These are phyloP conservation scores for Idaea straminata DNA, from an alignment of 2,888 invertebrate species.

Conservation along the genomic window DNA sequence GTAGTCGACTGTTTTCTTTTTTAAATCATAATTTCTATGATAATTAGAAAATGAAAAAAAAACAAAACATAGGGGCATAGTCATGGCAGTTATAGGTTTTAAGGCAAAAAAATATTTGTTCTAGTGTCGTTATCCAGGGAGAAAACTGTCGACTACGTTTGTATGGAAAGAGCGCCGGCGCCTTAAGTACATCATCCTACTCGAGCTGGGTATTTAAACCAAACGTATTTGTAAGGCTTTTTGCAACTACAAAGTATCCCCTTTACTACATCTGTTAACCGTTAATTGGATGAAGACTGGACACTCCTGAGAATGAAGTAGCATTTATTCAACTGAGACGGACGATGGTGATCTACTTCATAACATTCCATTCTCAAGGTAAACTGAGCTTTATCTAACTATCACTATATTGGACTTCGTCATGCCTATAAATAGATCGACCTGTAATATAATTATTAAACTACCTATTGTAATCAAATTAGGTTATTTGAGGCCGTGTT, in stretches of 20 bases:
- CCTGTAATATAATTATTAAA: not conserved
- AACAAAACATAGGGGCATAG: too few relatives aligned
- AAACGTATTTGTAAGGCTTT: slow-evolving; percentile 34
- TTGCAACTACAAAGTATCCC: slow-evolving; percentile 32
- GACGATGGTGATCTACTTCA: slow-evolving; percentile 35
- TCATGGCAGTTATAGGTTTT: too few relatives aligned
- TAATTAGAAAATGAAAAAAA: too few relatives aligned
- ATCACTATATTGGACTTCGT: slow-evolving; percentile 58
- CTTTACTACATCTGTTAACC: slow-evolving; percentile 32
- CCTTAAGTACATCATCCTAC: too few relatives aligned
- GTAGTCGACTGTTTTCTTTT: too few relatives aligned
- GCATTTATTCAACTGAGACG: slow-evolving; percentile 25
- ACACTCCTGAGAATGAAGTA: slow-evolving; percentile 19
- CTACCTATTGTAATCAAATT: not conserved
- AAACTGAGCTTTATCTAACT: slow-evolving; percentile 53
- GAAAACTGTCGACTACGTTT: too few relatives aligned
- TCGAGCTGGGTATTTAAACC: slow-evolving; percentile 23
- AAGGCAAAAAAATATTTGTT: too few relatives aligned
- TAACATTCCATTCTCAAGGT: slow-evolving; percentile 73
- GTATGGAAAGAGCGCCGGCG: too few relatives aligned
- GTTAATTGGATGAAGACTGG: slow-evolving; percentile 40
- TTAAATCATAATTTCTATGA: too few relatives aligned
- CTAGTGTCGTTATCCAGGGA: too few relatives aligned
- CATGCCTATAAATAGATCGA: slow-evolving; percentile 25
- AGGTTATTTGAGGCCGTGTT: not conserved